A percentile compares a stretch with the other conserved stretches of the same genome.
Evolutionary conservation across 2,797 vertebrate species (phyloP).

Genomic region (Microctenopoma lineatum): DNA sequence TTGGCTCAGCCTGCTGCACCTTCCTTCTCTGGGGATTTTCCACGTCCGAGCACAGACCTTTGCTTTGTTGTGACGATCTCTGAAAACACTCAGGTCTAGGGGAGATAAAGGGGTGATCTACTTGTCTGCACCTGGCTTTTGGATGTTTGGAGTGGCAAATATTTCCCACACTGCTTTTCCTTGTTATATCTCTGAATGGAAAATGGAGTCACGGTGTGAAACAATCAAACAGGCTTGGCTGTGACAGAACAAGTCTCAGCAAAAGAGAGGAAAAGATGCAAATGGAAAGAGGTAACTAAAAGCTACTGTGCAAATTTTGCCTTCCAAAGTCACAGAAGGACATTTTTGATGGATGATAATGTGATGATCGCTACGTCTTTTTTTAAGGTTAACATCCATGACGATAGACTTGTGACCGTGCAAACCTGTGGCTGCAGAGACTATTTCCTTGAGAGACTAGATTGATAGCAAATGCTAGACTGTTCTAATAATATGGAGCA

Average conservation of each 20-base stretch:
- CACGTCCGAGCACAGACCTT: constrained; percentile 50
- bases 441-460: constrained; percentile 33
- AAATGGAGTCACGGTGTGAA: constrained; percentile 33
- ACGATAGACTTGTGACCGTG: constrained; percentile 32
- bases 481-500: constrained; percentile 30
- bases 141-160: constrained; percentile 45
- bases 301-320: background rate
- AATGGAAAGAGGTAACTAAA: constrained; percentile 38
- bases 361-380: constrained; percentile 31
- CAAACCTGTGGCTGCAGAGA: constrained; percentile 48
- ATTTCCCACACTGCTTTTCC: constrained; percentile 60
- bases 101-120: constrained; percentile 45
- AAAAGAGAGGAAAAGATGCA: constrained; percentile 25
- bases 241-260: constrained; percentile 32
- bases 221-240: constrained; percentile 38
- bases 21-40: constrained; percentile 60
- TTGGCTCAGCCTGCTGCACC: constrained; percentile 50
- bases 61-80: constrained; percentile 54
- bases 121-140: constrained; percentile 42
- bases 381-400: constrained; percentile 32
- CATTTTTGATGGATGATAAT: constrained; percentile 24
- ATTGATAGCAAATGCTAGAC: constrained; percentile 34
- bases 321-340: constrained; percentile 5
- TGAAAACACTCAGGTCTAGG: constrained; percentile 44
- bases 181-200: constrained; percentile 19